Percentiles rank a stretch among this genome's conserved stretches.
Evolutionary conservation across 1,140 invertebrate genomes (phyloP).

Genomic region (Episyrphus balteatus): DNA sequence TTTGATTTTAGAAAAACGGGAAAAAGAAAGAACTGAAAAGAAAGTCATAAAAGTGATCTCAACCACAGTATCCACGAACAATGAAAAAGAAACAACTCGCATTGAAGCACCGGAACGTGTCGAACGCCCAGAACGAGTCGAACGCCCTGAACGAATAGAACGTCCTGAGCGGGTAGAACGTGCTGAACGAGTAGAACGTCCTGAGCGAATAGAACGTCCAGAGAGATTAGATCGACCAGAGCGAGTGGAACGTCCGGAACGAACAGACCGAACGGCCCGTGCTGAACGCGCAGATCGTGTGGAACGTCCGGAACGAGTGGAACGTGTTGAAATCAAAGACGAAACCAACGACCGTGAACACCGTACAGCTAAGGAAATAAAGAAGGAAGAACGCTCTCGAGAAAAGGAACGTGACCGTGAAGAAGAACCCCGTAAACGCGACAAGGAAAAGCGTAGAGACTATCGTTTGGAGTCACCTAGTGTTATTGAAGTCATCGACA

Average conservation of each 20-base stretch:
- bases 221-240: too few species aligned
- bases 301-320: too few species aligned
- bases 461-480: constrained; percentile 7
- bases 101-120: too few species aligned
- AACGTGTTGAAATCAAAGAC: not conserved
- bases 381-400: constrained; percentile 11
- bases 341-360: constrained; percentile 4
- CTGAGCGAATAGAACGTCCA: too few species aligned
- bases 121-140: too few species aligned
- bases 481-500: not conserved
- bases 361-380: constrained; percentile 9
- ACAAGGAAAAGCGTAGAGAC: constrained; percentile 8
- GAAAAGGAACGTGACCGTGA: constrained; percentile 10
- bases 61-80: constrained; percentile 1
- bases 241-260: too few species aligned
- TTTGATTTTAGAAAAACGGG: constrained; percentile 10
- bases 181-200: too few species aligned
- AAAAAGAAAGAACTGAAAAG: constrained; percentile 9
- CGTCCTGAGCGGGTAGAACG: too few species aligned
- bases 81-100: not conserved
- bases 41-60: not conserved
- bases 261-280: too few species aligned
- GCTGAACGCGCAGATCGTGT: too few species aligned
- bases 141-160: too few species aligned
- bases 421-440: constrained; percentile 6